Evolutionary conservation across 2,888 invertebrate genomes (phyloP), one percentile per base, ranked within the genome.

Genomic region (Hirtodrosophila trivittata): DNA sequence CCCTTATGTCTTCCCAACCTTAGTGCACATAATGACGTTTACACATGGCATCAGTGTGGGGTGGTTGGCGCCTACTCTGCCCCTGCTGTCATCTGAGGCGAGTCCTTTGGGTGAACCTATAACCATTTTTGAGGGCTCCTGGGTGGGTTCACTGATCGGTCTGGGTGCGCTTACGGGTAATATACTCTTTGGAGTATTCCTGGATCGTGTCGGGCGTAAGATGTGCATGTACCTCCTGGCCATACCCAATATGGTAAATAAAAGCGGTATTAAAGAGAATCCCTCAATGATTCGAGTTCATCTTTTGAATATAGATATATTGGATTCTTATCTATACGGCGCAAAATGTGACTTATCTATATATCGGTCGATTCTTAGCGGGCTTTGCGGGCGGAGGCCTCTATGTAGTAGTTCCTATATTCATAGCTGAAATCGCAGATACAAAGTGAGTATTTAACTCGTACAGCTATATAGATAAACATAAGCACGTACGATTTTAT

Each of bases 391-490:
- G 89, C 1, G 90, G 89, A 12, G 90, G 87, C 8, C 54, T 78
- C 4, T 89, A 86, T 47, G 70, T 89, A 1, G 67, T 76, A 0
- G 55, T 89, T 9, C 88, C 90, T 13, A 70, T 89, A 45, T 89
- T 77, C 37, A 70, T 90, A 6, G 74, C 87, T 7, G 89, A 89
- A 74, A 90, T 89, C 21, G 77, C 89, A 3, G 85, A 88, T 47
- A 74, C 74, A 16, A 70, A 71, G 89, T 89, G 62, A 80, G 84
- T 77, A 2, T 3, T 14, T n/a, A n/a, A 32, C 35, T 5, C 7
- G 14, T n/a, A 16, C 12, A 6, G 3, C 3, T 14, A 3, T 8
- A 28, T 2, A 38, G 28, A 35, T 26, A 28, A 10, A 0, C 10
- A 26, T 6, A 42, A 59, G 18, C 38, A 33, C 28, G 7, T 39